Evolutionary conservation across 2,113 vertebrate genomes (phyloP).

Genomic region (Myxocyprinus asiaticus): DNA sequence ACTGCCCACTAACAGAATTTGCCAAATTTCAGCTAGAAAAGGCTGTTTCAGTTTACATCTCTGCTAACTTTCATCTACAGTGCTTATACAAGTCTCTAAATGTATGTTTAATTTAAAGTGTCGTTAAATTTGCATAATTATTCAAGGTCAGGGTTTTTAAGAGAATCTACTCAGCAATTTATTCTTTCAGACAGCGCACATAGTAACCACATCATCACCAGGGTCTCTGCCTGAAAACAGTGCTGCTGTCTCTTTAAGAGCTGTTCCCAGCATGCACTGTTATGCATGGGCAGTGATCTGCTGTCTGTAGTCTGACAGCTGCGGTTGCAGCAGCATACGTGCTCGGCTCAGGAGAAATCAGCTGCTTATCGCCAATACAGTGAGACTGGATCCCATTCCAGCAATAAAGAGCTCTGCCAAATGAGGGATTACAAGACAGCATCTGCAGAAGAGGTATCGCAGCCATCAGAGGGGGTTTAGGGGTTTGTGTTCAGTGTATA

Average conservation of each 20-base stretch:
- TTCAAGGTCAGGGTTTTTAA: background rate
- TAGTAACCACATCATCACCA: background rate
- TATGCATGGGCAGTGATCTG: conserved; percentile 60
- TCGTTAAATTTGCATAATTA: background rate
- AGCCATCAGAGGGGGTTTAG: background rate
- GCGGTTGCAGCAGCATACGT: conserved; percentile 51
- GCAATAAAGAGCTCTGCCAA: no score
- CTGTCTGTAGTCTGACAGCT: conserved; percentile 38
- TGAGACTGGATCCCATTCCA: conserved; percentile 45
- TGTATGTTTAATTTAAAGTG: no score
- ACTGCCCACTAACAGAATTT: no score
- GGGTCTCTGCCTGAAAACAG: background rate
- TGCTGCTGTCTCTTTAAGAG: conserved; percentile 74
- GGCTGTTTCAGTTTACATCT: no score
- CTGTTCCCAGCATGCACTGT: conserved; percentile 74
- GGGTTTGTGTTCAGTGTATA: background rate
- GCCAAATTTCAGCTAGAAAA: no score
- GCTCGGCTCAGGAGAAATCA: conserved; percentile 43
- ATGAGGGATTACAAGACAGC: background rate
- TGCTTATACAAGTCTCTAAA: no score
- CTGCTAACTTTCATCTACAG: no score
- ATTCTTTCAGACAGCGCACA: background rate
- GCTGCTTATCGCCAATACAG: conserved; percentile 36
- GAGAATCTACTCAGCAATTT: background rate
- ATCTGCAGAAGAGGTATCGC: background rate